phyloP scores from a whole-genome alignment of 2,888 invertebrate species.

The Eristalis intricaria region DNA sequence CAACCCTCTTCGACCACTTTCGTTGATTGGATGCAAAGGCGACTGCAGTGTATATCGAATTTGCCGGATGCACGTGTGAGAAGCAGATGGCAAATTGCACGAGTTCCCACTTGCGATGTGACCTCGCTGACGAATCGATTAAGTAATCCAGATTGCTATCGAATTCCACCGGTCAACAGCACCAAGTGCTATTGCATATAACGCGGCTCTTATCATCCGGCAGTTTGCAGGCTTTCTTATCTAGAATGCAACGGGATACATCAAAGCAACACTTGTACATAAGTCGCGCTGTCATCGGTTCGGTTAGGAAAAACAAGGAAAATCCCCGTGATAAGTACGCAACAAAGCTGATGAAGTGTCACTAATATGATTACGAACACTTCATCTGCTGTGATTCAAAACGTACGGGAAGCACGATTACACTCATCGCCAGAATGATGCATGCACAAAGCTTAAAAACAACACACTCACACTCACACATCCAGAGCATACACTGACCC shows the following conservation, averaged over 20 bases:
- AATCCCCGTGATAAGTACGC: not conserved
- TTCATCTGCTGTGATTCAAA: not conserved
- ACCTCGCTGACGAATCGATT: not conserved
- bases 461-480: not conserved
- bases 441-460: not conserved
- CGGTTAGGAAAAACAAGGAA: not conserved
- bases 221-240: too few relatives aligned
- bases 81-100: too few relatives aligned
- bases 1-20: too few relatives aligned
- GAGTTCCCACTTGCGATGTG: not conserved
- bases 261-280: not conserved
- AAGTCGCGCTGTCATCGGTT: not conserved
- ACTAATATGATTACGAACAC: not conserved
- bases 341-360: not conserved
- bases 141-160: not conserved
- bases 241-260: too few relatives aligned
- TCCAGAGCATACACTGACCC: not conserved
- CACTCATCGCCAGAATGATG: not conserved
- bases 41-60: too few relatives aligned
- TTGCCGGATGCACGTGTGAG: too few relatives aligned
- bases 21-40: too few relatives aligned
- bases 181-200: not conserved
- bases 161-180: not conserved
- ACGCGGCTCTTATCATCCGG: not conserved
- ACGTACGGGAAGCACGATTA: not conserved